These are phyloP conservation scores for Marasmarcha lunaedactyla DNA, from an alignment of 2,888 invertebrate genomes.

Conservation along the genomic window DNA sequence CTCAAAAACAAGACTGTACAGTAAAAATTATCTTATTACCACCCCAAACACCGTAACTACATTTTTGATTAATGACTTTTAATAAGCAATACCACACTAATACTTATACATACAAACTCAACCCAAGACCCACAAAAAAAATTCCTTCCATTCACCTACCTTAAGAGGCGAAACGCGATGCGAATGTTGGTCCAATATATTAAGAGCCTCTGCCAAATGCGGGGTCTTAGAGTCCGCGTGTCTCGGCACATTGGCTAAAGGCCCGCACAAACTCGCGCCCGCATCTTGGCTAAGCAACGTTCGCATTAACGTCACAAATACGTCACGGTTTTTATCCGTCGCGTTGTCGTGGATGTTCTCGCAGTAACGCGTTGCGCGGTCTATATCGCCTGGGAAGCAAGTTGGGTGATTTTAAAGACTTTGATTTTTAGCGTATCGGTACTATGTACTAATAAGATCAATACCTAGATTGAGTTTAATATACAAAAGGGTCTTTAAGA, in stretches of 20 bases:
- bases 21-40: too few species aligned
- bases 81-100: too few species aligned
- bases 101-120: too few species aligned
- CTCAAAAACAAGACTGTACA: too few species aligned
- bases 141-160: too few species aligned
- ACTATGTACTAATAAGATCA: not conserved
- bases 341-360: conserved; percentile 72
- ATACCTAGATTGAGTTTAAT: too few species aligned
- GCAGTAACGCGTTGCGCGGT: conserved; percentile 88
- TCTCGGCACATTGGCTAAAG: conserved; percentile 48
- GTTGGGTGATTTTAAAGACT: conserved; percentile 14
- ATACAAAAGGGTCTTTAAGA: too few species aligned
- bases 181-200: conserved; percentile 86
- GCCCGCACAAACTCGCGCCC: conserved; percentile 39
- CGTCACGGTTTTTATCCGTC: conserved; percentile 49
- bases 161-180: conserved; percentile 86
- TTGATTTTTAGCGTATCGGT: too few species aligned
- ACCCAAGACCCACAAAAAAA: too few species aligned
- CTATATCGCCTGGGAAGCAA: conserved; percentile 76
- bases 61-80: too few species aligned
- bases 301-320: conserved; percentile 74
- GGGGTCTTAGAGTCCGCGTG: conserved; percentile 76
- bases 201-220: conserved; percentile 83
- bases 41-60: too few species aligned
- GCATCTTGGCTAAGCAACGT: conserved; percentile 50